Evolutionary conservation across 37 sponge, comb jelly and placozoan species (phyloP).

Genomic region (Aphrocallistes beatrix): DNA sequence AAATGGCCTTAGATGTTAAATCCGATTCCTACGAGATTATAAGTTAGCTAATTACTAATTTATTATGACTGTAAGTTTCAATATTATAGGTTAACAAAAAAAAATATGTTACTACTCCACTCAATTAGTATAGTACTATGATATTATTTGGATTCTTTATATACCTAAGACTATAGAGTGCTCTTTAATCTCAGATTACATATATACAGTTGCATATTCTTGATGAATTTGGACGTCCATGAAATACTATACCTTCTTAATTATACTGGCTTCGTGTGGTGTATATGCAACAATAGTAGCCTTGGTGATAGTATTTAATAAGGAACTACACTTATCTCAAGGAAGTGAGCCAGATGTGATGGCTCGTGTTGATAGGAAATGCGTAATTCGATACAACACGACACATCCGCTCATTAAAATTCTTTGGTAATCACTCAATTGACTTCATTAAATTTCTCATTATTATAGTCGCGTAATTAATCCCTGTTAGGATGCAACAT

Average conservation of each 20-base stretch:
- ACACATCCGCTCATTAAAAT: no score
- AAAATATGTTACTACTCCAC: neutral
- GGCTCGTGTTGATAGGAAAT: no score
- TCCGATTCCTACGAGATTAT: neutral
- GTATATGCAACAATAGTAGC: no score
- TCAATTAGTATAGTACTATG: neutral
- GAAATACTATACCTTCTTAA: neutral
- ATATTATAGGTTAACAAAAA: neutral
- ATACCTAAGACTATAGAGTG: conserved; percentile 3
- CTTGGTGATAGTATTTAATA: neutral
- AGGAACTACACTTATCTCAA: neutral
- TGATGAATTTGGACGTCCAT: neutral
- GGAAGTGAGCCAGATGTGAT: no score
- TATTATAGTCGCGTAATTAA: no score
- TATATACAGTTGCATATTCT: neutral
- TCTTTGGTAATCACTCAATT: no score
- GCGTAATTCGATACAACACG: no score
- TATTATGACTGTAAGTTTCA: neutral
- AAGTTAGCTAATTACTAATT: neutral
- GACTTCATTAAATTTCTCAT: no score
- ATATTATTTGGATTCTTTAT: conserved; percentile 1
- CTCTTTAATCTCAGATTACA: neutral
- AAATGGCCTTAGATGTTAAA: neutral
- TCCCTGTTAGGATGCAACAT: no score
- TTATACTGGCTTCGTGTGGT: neutral